Evolutionary conservation across 2,797 vertebrate species (phyloP), one percentile per base, ranked within the genome.

Genomic region (Cossypha polioptera): DNA sequence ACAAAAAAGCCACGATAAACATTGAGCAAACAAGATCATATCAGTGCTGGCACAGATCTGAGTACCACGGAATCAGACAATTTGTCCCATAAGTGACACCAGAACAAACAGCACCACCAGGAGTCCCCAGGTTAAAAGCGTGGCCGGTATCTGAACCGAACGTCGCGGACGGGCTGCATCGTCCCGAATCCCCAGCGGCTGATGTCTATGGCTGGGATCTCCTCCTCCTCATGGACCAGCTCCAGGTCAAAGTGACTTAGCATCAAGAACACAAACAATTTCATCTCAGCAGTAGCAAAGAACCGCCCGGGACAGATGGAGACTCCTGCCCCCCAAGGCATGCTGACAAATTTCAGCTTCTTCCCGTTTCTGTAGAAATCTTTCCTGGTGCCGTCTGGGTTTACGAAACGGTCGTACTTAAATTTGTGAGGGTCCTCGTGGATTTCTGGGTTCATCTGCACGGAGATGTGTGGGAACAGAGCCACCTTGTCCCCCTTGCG

Each of bases 311-410:
- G 99, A 59, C 99, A 99, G 92, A 98, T 99, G 83, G 98, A 98
- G 43, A 98, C 89, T 3, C 99, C 99, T 0, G 98, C 98, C 2
- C 99, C 99, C 99, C 99, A 99, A 0, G 99, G 99, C 99, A 99
- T 99, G 97, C 5, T 98, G 92, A 97, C 98, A 43, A 98, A 98
- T 88, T 98, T 99, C 84, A 99, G 91, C 84, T 97, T 99, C 90
- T 98, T 98, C 26, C 98, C 99, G 0, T 92, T 93, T 94, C 98
- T 99, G 93, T 98, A 99, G 96, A 99, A 99, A 29, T 98, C 95
- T 76, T 98, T 99, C 86, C 94, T 98, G 93, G 90, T 98, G 35
- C 98, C 98, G 0, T 98, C 97, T 6, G 98, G 93, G 38, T 98
- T 98, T 28, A 99, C 96, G 31, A 99, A 99, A 29, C 99, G 98